phyloP scores from a whole-genome alignment of 2,113 vertebrate genomes.

The Xiphorhynchus elegans region DNA sequence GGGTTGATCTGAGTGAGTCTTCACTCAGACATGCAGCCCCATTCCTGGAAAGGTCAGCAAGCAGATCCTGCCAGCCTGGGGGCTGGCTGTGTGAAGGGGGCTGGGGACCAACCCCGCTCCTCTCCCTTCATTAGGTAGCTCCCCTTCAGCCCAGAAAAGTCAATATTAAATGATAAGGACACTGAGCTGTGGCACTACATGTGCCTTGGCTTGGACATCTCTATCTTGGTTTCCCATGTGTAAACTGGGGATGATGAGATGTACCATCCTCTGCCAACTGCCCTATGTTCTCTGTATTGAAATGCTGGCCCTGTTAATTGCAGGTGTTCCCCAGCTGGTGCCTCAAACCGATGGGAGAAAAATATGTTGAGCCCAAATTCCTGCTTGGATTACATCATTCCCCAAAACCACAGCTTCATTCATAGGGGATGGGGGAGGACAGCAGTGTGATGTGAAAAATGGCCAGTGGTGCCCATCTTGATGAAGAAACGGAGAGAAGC shows the following conservation, averaged over 20 bases:
- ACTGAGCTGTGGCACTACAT: background rate
- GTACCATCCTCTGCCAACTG: background rate
- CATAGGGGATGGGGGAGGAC: background rate
- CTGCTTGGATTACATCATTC: background rate
- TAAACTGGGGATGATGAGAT: background rate
- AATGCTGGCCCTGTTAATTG: background rate
- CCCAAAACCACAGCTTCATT: background rate
- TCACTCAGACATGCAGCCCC: background rate
- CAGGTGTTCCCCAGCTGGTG: background rate
- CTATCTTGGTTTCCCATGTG: background rate
- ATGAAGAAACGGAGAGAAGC: background rate
- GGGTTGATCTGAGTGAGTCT: slow-evolving; percentile 28
- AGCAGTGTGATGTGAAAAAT: background rate
- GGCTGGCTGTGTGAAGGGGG: background rate
- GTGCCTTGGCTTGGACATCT: background rate
- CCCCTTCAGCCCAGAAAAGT: background rate
- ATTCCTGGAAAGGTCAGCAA: slow-evolving; percentile 37
- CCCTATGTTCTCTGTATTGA: background rate
- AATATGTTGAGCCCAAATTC: background rate
- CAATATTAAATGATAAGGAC: too few species aligned
- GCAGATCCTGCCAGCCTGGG: slow-evolving; percentile 15
- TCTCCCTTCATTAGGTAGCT: background rate
- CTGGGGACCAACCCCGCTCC: too few species aligned
- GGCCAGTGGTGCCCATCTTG: background rate
- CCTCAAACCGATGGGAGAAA: background rate